A percentile compares a stretch with the other conserved stretches of the same genome.
Conservation (phyloP, 2,113 vertebrate species). For the Crocuta crocuta region DNA sequence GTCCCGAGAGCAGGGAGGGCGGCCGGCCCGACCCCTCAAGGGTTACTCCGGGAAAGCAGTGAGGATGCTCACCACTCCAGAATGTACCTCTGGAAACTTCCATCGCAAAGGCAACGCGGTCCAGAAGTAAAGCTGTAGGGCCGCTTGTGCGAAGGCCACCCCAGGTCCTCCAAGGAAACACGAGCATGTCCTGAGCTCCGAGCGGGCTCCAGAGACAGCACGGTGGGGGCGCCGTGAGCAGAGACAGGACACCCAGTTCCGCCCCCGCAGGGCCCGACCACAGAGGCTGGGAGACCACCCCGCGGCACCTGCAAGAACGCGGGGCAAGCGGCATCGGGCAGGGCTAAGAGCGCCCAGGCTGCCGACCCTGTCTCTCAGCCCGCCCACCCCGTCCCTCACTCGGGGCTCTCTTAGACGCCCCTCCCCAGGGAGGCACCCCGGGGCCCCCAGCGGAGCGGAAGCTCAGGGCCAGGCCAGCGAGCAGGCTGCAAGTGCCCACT, state of each 20-base stretch:
- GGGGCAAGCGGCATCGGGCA: not conserved
- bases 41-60: not conserved
- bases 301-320: not conserved
- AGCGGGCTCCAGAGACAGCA: not conserved
- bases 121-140: not conserved
- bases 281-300: not conserved
- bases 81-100: not conserved
- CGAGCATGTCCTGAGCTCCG: not conserved
- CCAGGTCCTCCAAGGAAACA: rapidly evolving
- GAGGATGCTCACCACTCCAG: too few relatives aligned
- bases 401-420: not conserved
- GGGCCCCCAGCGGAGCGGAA: not conserved
- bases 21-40: not conserved
- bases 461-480: not conserved
- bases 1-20: not conserved
- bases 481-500: too few relatives aligned
- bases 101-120: rapidly evolving
- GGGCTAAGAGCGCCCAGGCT: not conserved
- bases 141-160: not conserved
- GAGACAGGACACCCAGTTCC: not conserved
- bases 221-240: not conserved
- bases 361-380: not conserved
- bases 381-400: too few relatives aligned
- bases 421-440: not conserved
- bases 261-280: not conserved